Percentiles rank a stretch among this genome's conserved stretches.
These are phyloP conservation scores for Tetranychus urticae DNA, from an alignment of 1,140 invertebrate species.

Conservation along the genomic window DNA sequence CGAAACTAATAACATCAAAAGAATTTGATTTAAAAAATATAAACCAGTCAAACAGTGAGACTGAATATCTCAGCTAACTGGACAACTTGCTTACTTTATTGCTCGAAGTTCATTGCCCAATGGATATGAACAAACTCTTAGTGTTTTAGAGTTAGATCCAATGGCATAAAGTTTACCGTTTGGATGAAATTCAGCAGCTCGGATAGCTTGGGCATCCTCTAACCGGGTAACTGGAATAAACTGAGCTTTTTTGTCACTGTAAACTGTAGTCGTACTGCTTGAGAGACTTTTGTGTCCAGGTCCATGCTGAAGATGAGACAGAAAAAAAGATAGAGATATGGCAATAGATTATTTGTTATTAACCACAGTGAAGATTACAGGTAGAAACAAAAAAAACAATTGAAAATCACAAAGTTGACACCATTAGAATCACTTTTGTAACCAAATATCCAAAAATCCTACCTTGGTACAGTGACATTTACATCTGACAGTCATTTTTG, in stretches of 20 bases:
- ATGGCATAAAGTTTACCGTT: conserved; percentile 79
- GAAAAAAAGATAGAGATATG: not conserved
- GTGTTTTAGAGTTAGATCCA: conserved; percentile 90
- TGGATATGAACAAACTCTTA: conserved; percentile 82
- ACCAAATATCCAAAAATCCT: no score
- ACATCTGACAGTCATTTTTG: no score
- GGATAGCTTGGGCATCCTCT: conserved; percentile 82
- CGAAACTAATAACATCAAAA: not conserved
- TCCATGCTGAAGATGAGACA: not conserved
- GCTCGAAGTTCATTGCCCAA: conserved; percentile 16
- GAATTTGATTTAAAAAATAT: no score
- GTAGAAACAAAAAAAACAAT: not conserved
- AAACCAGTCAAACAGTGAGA: no score
- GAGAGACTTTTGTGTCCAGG: not conserved
- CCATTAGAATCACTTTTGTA: not conserved
- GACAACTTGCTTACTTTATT: not conserved
- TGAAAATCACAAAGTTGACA: not conserved
- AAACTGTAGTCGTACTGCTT: not conserved
- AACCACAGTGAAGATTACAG: not conserved
- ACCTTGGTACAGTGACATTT: no score
- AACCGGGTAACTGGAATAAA: conserved; percentile 80
- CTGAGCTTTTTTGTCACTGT: conserved; percentile 18
- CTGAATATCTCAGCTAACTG: no score
- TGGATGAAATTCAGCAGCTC: conserved; percentile 93
- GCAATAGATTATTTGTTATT: not conserved